phyloP scores from a whole-genome alignment of 2,888 invertebrate species.

The Tanaodytes sp. region DNA sequence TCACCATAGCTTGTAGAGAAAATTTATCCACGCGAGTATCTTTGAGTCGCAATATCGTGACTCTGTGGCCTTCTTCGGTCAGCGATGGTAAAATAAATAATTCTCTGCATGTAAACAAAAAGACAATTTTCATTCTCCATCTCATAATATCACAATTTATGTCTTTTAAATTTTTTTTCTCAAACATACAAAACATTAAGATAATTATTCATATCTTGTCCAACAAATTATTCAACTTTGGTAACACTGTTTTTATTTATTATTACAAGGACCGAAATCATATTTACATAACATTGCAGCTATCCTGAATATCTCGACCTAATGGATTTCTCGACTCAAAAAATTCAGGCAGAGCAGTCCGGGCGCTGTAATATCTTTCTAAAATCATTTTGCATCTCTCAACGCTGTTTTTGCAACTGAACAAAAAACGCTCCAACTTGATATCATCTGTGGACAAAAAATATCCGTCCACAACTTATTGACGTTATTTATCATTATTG shows the following conservation, averaged over 20 bases:
- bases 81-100: slow-evolving; percentile 69
- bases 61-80: slow-evolving; percentile 69
- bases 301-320: slow-evolving; percentile 64
- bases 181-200: too few relatives aligned
- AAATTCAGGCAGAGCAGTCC: slow-evolving; percentile 69
- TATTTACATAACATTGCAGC: slow-evolving; percentile 65
- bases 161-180: too few relatives aligned
- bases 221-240: too few relatives aligned
- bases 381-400: slow-evolving; percentile 70
- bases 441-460: slow-evolving; percentile 66
- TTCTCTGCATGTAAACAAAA: too few relatives aligned
- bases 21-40: slow-evolving; percentile 66
- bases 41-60: slow-evolving; percentile 65
- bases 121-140: too few relatives aligned
- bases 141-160: too few relatives aligned
- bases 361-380: slow-evolving; percentile 69
- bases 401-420: slow-evolving; percentile 71
- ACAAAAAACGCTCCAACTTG: slow-evolving; percentile 69
- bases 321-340: slow-evolving; percentile 69
- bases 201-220: too few relatives aligned
- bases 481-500: too few relatives aligned
- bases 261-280: too few relatives aligned
- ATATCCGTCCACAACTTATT: too few relatives aligned
- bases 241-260: too few relatives aligned
- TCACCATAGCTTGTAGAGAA: slow-evolving; percentile 63